Base-by-base conservation (phyloP, 2,888 invertebrate genomes). In the Idaea aversata region DNA sequence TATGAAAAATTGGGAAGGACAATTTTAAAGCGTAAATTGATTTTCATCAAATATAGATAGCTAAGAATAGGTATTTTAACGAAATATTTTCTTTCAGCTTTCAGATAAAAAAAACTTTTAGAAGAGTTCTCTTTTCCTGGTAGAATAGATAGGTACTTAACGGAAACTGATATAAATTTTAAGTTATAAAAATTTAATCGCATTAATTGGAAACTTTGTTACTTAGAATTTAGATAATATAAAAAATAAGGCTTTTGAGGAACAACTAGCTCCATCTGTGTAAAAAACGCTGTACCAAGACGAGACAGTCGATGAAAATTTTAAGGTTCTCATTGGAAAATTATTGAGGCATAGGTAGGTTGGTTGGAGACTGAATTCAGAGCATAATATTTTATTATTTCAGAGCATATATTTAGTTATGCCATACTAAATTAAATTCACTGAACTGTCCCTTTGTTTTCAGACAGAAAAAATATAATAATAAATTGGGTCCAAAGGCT, bases 211-310 rank as follows among this genome's bases (percentile, higher is more conserved):
- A 25, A 25, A 25, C 25, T 25, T 25, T 25, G 25, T 25, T 25
- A 25, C 25, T 25, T 25, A n/a, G n/a, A n/a, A n/a, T n/a, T n/a
- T n/a, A n/a, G n/a, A n/a, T 15, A 57, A 57, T n/a, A 38, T n/a
- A 47, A 59, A 59, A 60, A 34, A 57, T 61, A 65, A 77, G 74
- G 75, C 77, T 80, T 67, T 71, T 36, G 36, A 61, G 66, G 57
- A 15, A 64, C 65, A 36, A 10, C 64, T 70, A 66, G 63, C 79
- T 75, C 81, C 83, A 85, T 80, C 86, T 85, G 38, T 75, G 58
- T 3, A 34, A 61, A 61, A 4, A 34, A 4, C 13, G 13, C 25
- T 1, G 59, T 70, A 78, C 71, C 75, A 74, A 60, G 34, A 62
- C 47, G 36, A 59, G 61, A 62, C 7, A 34, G 62, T 70, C 70